Percentiles rank a stretch among this genome's conserved stretches.
Evolutionary conservation across 2,888 invertebrate genomes (phyloP).

Genomic region (Lepidochrysops patricia): DNA sequence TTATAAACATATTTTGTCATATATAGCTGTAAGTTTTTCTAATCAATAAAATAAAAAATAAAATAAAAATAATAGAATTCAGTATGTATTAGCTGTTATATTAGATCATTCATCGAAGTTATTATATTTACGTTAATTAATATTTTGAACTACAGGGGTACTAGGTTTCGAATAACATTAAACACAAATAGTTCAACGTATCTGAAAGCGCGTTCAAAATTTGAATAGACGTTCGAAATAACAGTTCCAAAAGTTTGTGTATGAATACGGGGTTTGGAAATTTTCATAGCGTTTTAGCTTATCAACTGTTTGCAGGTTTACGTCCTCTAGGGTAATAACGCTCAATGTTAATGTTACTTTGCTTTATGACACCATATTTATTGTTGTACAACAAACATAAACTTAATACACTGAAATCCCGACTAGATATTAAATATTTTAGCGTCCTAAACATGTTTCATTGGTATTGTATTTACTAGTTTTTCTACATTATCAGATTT

Average conservation of each 20-base stretch:
- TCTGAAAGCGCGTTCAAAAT: not conserved
- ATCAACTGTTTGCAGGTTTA: constrained; percentile 11
- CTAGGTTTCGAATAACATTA: not conserved
- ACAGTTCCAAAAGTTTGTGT: constrained; percentile 7
- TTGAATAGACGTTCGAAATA: not conserved
- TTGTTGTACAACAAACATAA: constrained; percentile 8
- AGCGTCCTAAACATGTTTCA: not conserved
- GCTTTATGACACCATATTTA: constrained; percentile 4
- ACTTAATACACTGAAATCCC: not conserved
- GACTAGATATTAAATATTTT: not conserved
- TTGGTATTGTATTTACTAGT: not conserved
- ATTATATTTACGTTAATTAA: not conserved
- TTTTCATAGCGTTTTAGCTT: constrained; percentile 12
- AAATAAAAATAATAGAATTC: too few relatives aligned
- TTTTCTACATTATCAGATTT: not conserved
- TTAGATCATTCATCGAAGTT: not conserved
- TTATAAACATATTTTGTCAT: too few relatives aligned
- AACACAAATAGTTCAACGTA: not conserved
- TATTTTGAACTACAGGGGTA: not conserved
- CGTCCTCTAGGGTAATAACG: not conserved
- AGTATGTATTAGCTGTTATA: too few relatives aligned
- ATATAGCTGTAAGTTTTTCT: too few relatives aligned
- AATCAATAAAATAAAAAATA: too few relatives aligned
- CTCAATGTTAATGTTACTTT: constrained; percentile 7
- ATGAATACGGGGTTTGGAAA: not conserved